Base-by-base conservation (phyloP, 2,113 vertebrate species). In the Mormoops blainvillei region DNA sequence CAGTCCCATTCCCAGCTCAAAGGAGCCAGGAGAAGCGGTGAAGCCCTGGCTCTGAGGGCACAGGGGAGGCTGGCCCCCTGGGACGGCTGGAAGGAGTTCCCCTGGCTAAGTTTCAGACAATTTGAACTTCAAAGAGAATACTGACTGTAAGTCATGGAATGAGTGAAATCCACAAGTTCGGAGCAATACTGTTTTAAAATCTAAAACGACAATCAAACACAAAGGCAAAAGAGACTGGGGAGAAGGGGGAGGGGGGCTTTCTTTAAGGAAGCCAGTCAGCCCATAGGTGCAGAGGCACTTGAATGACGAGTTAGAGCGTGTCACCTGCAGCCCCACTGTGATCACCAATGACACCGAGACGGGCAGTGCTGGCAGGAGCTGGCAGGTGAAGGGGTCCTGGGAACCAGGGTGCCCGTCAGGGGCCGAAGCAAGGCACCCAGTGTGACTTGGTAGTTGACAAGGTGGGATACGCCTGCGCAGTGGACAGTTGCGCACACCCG, bases 301-400 rank as follows among this genome's bases (percentile, higher is more conserved):
- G 28, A 31, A 31, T 63, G 3, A 2, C 0, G 45, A 28, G 22
- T 0, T 0, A 28, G 3, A 4, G 28, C 4, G 3, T 1, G 1
- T 22, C 9, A 7, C 28, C 28, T 0, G 5, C 5, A 7, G 54
- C 45, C 91, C 8, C 8, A 0, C 4, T 0, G 56, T 2, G 71
- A 9, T 4, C 61, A 7, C 82, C 0, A 5, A 11, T 11, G 12
- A 24, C 43, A 58, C 45, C 6, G 16, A 38, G 67, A 36, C 48
- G 0, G 3, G 8, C 12, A 10, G 28, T 0, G 5, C 43, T 0
- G 7, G 45, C 0, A 2, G 58, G 33, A 33, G 71, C 28, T 18
- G 13, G 68, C 13, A 9, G n/a, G 68, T 3, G n/a, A 43, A n/a
- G 58, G 90, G 58, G 5, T 9, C 7, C 36, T 5, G 4, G 52